A percentile compares a stretch with the other conserved stretches of the same genome.
Evolutionary conservation across 92 coral and sea anemone species (phyloP).

Genomic region (Palythoa grandis): DNA sequence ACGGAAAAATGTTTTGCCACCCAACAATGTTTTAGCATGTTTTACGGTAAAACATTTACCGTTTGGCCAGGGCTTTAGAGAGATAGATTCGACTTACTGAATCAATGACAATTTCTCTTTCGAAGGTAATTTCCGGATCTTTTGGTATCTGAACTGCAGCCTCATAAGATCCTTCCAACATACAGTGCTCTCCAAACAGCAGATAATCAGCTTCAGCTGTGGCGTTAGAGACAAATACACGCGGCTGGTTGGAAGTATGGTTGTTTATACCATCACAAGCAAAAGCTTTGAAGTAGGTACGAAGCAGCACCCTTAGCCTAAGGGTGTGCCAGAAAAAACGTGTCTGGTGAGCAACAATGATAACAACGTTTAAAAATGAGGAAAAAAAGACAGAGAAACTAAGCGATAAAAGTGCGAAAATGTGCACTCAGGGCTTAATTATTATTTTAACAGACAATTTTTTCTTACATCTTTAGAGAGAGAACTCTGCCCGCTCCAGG

Average conservation of each 20-base stretch:
- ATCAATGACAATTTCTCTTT: slow-evolving; percentile 68
- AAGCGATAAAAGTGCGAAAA: too few relatives aligned
- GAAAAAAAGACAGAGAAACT: background rate
- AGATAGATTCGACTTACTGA: slow-evolving; percentile 72
- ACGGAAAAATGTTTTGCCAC: too few relatives aligned
- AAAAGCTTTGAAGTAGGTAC: slow-evolving; percentile 66
- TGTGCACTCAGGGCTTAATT: too few relatives aligned
- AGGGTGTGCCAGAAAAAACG: slow-evolving; percentile 71
- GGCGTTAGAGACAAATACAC: slow-evolving; percentile 47
- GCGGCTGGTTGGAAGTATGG: slow-evolving; percentile 59
- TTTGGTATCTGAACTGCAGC: slow-evolving; percentile 62
- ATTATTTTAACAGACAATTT: too few relatives aligned
- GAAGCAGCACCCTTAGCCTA: slow-evolving; percentile 58
- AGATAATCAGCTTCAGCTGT: slow-evolving; percentile 57
- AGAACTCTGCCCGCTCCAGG: too few relatives aligned
- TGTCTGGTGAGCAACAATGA: slow-evolving; percentile 58
- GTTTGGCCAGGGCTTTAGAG: too few relatives aligned
- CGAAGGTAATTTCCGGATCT: slow-evolving; percentile 32
- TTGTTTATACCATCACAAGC: slow-evolving; percentile 69
- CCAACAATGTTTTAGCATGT: too few relatives aligned
- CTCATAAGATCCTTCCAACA: slow-evolving; percentile 65
- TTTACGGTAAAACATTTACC: too few relatives aligned
- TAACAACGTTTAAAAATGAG: background rate
- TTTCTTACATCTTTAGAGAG: too few relatives aligned
- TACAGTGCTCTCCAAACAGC: slow-evolving; percentile 76